phyloP scores from a whole-genome alignment of 1,140 invertebrate species.

The Sminthurinus signatus region DNA sequence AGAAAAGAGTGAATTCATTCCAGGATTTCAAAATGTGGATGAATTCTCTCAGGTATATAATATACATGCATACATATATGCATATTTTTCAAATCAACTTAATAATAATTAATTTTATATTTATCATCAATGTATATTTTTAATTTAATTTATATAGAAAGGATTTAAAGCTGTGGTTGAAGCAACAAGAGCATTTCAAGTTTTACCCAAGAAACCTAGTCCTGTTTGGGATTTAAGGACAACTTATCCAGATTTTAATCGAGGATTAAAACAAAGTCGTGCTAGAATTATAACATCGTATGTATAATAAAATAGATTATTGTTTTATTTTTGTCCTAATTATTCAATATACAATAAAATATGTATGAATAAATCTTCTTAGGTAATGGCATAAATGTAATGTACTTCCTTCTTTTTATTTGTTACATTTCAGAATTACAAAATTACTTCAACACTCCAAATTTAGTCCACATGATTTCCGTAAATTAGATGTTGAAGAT shows the following conservation, averaged over 20 bases:
- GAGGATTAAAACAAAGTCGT: conserved; percentile 54
- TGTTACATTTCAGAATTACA: conserved; percentile 47
- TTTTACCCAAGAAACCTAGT: neutral
- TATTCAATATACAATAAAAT: too few species aligned
- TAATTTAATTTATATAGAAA: conserved; percentile 1
- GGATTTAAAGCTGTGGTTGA: neutral
- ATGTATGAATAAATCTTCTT: too few species aligned
- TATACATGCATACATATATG: neutral
- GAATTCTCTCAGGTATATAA: conserved; percentile 7
- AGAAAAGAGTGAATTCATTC: neutral
- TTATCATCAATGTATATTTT: neutral
- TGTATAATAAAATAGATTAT: conserved; percentile 41
- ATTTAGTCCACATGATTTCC: conserved; percentile 54
- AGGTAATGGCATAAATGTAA: too few species aligned
- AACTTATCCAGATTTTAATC: conserved; percentile 61
- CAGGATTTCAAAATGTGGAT: neutral
- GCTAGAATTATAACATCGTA: conserved; percentile 52
- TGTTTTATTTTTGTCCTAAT: neutral
- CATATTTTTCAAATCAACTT: neutral
- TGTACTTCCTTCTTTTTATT: too few species aligned
- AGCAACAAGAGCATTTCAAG: conserved; percentile 4
- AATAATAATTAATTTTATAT: neutral
- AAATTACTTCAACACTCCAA: conserved; percentile 54
- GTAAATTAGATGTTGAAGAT: conserved; percentile 56
- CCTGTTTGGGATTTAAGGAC: conserved; percentile 57